Conservation (phyloP, 2,113 vertebrate genomes). For the Lepus europaeus region DNA sequence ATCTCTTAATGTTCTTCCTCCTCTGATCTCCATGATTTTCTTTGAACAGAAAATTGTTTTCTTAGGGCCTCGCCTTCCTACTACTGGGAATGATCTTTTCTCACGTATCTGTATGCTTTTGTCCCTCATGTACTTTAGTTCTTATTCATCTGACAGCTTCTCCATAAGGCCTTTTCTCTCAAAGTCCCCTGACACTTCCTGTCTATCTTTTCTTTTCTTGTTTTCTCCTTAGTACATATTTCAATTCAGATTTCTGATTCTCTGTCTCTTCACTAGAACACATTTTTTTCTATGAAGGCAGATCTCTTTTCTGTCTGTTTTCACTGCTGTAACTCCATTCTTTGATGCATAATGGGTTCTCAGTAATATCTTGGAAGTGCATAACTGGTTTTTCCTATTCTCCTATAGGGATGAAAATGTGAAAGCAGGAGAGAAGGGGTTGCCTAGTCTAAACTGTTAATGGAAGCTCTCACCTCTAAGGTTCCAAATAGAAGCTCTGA, state of each 20-base stretch:
- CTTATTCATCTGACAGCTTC: not conserved
- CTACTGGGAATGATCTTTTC: not conserved
- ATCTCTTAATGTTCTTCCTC: not conserved
- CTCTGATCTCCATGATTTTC: not conserved
- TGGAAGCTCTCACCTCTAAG: not conserved
- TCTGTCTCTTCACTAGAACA: not conserved
- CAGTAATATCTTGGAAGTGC: not conserved
- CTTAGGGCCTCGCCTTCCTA: not conserved
- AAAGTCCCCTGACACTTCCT: not conserved
- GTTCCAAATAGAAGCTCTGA: not conserved
- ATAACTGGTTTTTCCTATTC: not conserved
- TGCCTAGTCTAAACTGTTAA: not conserved
- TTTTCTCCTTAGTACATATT: not conserved
- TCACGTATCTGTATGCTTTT: not conserved
- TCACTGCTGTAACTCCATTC: not conserved
- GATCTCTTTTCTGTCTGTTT: not conserved
- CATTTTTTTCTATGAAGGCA: not conserved
- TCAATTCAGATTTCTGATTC: not conserved
- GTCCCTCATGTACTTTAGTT: not conserved
- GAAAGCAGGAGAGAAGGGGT: not conserved
- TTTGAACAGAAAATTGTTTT: not conserved
- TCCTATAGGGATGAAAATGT: not conserved
- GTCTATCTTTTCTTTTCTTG: not conserved
- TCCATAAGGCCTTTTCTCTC: not conserved
- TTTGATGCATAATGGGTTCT: not conserved